Evolutionary conservation across 2,797 vertebrate genomes (phyloP).

Genomic region (Telmatherina bonti): DNA sequence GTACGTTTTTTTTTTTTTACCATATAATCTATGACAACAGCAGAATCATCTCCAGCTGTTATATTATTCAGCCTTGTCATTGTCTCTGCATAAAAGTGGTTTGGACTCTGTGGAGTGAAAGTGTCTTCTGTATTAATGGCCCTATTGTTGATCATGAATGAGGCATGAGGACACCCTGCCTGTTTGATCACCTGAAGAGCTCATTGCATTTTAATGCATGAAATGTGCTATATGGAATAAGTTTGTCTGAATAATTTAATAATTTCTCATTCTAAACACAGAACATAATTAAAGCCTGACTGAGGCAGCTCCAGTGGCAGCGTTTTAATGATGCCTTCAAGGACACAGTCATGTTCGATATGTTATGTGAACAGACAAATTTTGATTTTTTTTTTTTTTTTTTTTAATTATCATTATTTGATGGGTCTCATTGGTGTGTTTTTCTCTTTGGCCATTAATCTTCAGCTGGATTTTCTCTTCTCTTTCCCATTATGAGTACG

Average conservation of each 20-base stretch:
- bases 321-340: conserved; percentile 48
- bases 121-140: conserved; percentile 18
- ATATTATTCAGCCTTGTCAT: neutral
- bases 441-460: conserved; percentile 55
- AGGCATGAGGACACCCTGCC: conserved; percentile 34
- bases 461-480: conserved; percentile 26
- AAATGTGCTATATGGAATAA: conserved; percentile 34
- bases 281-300: conserved; percentile 31
- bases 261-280: conserved; percentile 52
- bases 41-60: neutral
- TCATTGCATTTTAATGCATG: conserved; percentile 46
- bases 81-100: fast-evolving
- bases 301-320: conserved; percentile 14
- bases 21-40: neutral
- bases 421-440: conserved; percentile 47
- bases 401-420: conserved; percentile 21
- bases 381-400: conserved; percentile 20
- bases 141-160: conserved; percentile 37
- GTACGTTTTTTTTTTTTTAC: no score
- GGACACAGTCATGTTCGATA: conserved; percentile 39
- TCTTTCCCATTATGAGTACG: conserved; percentile 13
- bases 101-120: neutral
- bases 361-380: conserved; percentile 30
- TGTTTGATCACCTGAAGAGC: conserved; percentile 40
- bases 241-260: conserved; percentile 43